Evolutionary conservation across 1,140 invertebrate species (phyloP).

Genomic region (Temnothorax longispinosus): DNA sequence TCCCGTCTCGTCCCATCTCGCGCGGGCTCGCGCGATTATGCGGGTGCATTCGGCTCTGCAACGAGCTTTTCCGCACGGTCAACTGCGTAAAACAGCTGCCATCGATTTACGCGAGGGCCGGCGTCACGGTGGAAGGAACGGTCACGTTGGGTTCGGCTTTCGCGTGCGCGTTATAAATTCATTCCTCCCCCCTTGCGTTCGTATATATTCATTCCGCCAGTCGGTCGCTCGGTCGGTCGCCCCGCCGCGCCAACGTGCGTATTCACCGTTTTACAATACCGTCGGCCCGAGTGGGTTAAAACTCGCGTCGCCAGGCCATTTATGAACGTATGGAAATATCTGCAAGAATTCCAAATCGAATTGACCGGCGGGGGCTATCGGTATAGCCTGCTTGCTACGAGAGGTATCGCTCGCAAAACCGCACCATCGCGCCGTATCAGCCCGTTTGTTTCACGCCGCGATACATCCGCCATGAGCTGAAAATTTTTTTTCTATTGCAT

Average conservation of each 20-base stretch:
- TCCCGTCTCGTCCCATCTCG: neutral
- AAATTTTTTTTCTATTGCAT: constrained; percentile 7
- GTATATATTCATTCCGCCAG: constrained; percentile 45
- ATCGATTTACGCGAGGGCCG: constrained; percentile 43
- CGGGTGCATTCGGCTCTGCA: constrained; percentile 21
- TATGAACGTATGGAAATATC: constrained; percentile 51
- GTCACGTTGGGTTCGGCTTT: constrained; percentile 31
- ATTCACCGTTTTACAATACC: constrained; percentile 53
- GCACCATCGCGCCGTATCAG: neutral
- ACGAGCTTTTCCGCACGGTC: constrained; percentile 48
- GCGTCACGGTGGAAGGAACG: constrained; percentile 47
- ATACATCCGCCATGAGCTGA: constrained; percentile 35
- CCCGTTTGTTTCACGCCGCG: constrained; percentile 41
- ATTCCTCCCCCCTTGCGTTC: neutral
- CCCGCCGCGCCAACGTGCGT: neutral
- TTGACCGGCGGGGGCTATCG: constrained; percentile 21
- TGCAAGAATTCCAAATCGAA: constrained; percentile 55
- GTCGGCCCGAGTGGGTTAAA: constrained; percentile 40
- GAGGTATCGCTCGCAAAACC: constrained; percentile 51
- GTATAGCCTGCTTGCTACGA: neutral
- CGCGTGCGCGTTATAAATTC: constrained; percentile 55
- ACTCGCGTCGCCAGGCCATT: constrained; percentile 27
- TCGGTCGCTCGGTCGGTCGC: neutral
- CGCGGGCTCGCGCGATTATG: constrained; percentile 32
- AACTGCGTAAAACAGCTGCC: constrained; percentile 55